Evolutionary conservation across 2,113 vertebrate species (phyloP), one percentile per base, ranked within the genome.

Genomic region (Catagonus wagneri): DNA sequence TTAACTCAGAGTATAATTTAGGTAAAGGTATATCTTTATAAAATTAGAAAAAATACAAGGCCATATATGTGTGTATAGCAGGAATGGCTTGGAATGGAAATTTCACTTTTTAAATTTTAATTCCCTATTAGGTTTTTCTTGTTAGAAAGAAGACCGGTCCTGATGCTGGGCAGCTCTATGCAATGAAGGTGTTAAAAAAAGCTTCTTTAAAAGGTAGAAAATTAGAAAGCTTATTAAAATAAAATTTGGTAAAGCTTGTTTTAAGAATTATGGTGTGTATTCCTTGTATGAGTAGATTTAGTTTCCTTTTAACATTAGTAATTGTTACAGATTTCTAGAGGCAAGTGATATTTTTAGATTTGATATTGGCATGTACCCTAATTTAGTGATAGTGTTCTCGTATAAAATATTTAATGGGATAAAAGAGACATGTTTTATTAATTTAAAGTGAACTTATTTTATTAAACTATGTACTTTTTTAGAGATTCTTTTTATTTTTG

Each of bases 151-250:
- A 99, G 50, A 97, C 99, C 54, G 99, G 99, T 96, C 99, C 99
- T 95, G 99, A 99, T 98, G 99, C 99, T 97, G 99, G 99, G 68
- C 99, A 99, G 97, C 99, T 99, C 97, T 99, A 99, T 99, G 99
- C 99, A 98, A 99, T 99, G 99, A 99, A 99, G 99, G 99, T 99
- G 97, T 98, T 99, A 98, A 99, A 99, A 98, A 99, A 99, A 98
- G 99, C 99, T 97, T 99, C 99, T 97, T 98, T 99, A 97, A 99
- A 99, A 99, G 99, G 99, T 99, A 98, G 0, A 95, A 81, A 60
- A 90, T 95, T 99, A 98, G 0, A 97, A 86, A 71, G 8, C 61
- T 83, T 50, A 90, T 94, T 90, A 75, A 87, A 93, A 68, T 92
- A 90, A 17, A 94, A 85, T 83, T 85, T 92, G 11, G 4, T 23